Evolutionary conservation across 2,113 vertebrate species (phyloP).

Genomic region (Erythrolamprus reginae): DNA sequence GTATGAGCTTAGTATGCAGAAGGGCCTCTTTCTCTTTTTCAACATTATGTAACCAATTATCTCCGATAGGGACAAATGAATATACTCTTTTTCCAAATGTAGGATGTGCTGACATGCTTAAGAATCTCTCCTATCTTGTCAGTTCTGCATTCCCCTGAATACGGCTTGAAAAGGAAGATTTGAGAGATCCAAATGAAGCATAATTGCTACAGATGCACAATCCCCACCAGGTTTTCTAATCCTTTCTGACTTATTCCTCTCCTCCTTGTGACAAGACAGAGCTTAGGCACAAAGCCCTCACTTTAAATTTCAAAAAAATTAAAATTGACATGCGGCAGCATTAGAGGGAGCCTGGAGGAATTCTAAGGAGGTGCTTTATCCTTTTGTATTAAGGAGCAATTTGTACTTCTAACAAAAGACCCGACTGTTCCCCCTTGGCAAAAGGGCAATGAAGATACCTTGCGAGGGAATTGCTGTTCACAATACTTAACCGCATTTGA

Average conservation of each 20-base stretch:
- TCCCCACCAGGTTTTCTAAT: constrained; percentile 63
- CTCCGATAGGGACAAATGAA: neutral
- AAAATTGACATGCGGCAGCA: constrained; percentile 78
- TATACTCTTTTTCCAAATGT: constrained; percentile 46
- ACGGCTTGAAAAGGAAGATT: constrained; percentile 65
- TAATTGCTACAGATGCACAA: constrained; percentile 72
- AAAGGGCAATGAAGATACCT: constrained; percentile 72
- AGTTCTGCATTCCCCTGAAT: constrained; percentile 66
- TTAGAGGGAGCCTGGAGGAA: constrained; percentile 65
- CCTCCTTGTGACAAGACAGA: constrained; percentile 67
- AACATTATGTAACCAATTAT: rapidly evolving
- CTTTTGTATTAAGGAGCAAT: constrained; percentile 77
- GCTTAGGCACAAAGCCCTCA: constrained; percentile 75
- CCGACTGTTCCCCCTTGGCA: constrained; percentile 66
- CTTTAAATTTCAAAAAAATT: constrained; percentile 81
- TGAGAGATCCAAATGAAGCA: constrained; percentile 72
- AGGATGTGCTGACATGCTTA: constrained; percentile 39
- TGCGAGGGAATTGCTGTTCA: constrained; percentile 69
- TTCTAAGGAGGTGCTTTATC: constrained; percentile 77
- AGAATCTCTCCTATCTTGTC: constrained; percentile 64
- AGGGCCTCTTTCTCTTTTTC: neutral
- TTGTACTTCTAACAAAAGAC: constrained; percentile 76
- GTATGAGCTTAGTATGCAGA: neutral
- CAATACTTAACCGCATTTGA: constrained; percentile 76
- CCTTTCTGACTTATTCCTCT: constrained; percentile 74